Evolutionary conservation across 2,113 vertebrate genomes (phyloP).

Genomic region (Oreochromis niloticus): DNA sequence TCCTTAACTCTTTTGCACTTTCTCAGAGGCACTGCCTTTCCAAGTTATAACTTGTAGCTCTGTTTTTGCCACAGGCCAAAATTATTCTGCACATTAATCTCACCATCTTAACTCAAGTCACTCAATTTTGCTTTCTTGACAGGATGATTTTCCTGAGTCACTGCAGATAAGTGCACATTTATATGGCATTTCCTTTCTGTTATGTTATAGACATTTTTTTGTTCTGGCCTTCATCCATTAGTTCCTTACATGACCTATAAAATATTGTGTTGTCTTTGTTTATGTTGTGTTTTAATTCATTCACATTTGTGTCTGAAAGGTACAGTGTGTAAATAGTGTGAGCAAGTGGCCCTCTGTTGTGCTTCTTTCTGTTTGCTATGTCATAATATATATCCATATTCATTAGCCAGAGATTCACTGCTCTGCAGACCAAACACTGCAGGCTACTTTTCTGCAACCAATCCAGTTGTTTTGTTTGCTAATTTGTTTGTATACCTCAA

Average conservation of each 20-base stretch:
- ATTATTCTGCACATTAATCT: constrained; percentile 42
- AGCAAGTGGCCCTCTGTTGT: background rate
- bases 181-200: background rate
- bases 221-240: background rate
- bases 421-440: constrained; percentile 20
- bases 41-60: background rate
- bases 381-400: constrained; percentile 43
- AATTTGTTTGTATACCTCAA: constrained; percentile 38
- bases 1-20: background rate
- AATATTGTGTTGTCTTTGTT: background rate
- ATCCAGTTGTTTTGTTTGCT: background rate
- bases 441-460: constrained; percentile 10
- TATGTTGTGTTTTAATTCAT: background rate
- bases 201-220: background rate
- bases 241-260: background rate
- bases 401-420: constrained; percentile 14
- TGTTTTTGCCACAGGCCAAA: background rate
- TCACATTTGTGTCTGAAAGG: background rate
- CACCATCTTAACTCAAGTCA: constrained; percentile 2
- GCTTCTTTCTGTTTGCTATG: constrained; percentile 14
- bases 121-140: constrained; percentile 20
- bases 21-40: background rate
- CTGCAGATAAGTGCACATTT: background rate
- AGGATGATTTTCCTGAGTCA: constrained; percentile 58
- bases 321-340: background rate